phyloP scores from a whole-genome alignment of 2,113 vertebrate genomes.

The Columbina picui region DNA sequence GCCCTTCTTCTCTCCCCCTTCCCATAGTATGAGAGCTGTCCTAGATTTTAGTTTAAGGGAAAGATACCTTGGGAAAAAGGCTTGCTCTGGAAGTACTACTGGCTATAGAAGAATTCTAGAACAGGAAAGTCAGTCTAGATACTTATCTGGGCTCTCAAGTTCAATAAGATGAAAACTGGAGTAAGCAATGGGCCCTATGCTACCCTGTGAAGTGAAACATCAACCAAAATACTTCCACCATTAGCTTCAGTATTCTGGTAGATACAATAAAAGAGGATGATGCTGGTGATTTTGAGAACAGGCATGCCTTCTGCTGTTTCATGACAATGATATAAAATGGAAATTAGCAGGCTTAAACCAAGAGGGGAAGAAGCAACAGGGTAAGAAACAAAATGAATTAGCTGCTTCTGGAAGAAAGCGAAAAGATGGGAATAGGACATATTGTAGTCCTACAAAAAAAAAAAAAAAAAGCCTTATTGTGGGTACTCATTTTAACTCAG shows the following conservation, averaged over 20 bases:
- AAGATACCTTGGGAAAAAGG: not conserved
- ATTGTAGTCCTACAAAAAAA: not conserved
- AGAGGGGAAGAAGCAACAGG: not conserved
- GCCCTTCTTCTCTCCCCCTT: not conserved
- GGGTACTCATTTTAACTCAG: not conserved
- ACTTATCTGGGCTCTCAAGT: not conserved
- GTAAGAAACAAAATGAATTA: not conserved
- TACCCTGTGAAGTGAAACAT: not conserved
- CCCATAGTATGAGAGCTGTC: not conserved
- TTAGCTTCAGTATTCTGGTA: not conserved
- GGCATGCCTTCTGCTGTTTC: not conserved
- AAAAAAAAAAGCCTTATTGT: not conserved
- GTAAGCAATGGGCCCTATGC: accelerated
- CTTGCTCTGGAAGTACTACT: not conserved
- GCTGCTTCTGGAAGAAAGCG: not conserved
- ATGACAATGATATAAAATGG: not conserved
- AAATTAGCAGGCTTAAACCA: not conserved
- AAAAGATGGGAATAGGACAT: not conserved
- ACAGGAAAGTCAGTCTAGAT: not conserved
- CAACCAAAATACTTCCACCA: too few relatives aligned
- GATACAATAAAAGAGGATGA: not conserved
- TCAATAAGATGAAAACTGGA: not conserved
- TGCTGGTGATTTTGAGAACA: not conserved
- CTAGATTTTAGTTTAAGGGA: not conserved
- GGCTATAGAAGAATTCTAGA: not conserved